Evolutionary conservation across 2,888 invertebrate species (phyloP), one percentile per base, ranked within the genome.

Genomic region (Cephonodes hylas): DNA sequence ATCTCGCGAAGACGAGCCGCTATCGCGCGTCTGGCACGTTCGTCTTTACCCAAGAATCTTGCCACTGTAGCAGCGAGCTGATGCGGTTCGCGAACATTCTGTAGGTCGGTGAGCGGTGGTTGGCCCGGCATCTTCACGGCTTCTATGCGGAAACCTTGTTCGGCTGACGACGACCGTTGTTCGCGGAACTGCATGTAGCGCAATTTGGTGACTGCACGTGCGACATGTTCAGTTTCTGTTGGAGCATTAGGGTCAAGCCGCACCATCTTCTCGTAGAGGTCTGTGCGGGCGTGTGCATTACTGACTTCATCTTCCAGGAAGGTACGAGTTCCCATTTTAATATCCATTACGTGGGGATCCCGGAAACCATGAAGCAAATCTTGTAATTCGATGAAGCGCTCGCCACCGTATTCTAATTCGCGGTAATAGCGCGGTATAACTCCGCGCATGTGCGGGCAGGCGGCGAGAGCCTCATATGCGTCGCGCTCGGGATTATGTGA

Each of bases 161-260:
- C 95, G 66, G 98, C 97, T 0, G 98, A 97, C 2, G 98, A 98
- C 65, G 98, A 98, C 82, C 97, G 96, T 70, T 96, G 94, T 88
- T 99, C 99, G 62, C 99, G 94, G 90, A 98, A 98, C 80, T 97
- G 95, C 99, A 99, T 99, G 89, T 99, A 99, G 42, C 99, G 95
- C 72, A 99, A 93, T 91, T 99, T 99, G 8, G 99, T 99, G 48
- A 99, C 96, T 13, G 98, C 97, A 75, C 95, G 94, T 6, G 94
- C 91, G 46, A 94, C 93, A 80, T 96, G 96, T 84, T 99, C 99
- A 63, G 96, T 96, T 59, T 93, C 91, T 5, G 97, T 98, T 22
- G 99, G 98, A 1, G 97, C 98, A 62, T 87, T 93, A 0, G 97
- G 96, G 84, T 99, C 98, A 15, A 99, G 94, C 5, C 96, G 95